A percentile compares a stretch with the other conserved stretches of the same genome.
Evolutionary conservation across 1,140 invertebrate species (phyloP).

Genomic region (Orchesella cincta): DNA sequence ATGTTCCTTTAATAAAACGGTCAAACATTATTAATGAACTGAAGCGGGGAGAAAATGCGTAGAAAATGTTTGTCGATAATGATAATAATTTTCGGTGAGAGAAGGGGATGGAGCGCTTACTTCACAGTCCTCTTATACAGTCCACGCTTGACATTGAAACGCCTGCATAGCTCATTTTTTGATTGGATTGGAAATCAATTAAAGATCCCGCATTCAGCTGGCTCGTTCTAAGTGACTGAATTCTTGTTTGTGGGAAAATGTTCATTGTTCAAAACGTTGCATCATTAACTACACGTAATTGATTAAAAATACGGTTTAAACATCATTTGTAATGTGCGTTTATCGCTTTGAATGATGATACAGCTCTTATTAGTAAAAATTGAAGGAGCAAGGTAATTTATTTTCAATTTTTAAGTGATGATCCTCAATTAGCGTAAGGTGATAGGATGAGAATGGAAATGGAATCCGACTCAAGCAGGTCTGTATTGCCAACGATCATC

Average conservation of each 20-base stretch:
- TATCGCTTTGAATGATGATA: background rate
- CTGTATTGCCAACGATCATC: too few species aligned
- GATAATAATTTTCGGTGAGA: background rate
- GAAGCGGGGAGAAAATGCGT: background rate
- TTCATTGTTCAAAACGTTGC: background rate
- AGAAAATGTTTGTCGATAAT: background rate
- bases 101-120: background rate
- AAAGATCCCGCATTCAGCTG: background rate
- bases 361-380: background rate
- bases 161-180: background rate
- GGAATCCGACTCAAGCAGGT: too few species aligned
- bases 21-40: constrained; percentile 21
- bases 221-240: background rate
- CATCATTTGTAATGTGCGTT: background rate
- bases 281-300: background rate
- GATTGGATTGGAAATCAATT: constrained; percentile 20
- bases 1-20: background rate
- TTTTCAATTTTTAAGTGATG: too few species aligned
- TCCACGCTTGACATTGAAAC: background rate
- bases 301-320: background rate
- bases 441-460: too few species aligned
- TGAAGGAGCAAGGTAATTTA: too few species aligned
- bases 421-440: too few species aligned
- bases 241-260: background rate
- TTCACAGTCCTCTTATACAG: background rate